These are phyloP conservation scores for Drosophila pseudoananassae DNA, from an alignment of 1,140 invertebrate species.

Conservation along the genomic window DNA sequence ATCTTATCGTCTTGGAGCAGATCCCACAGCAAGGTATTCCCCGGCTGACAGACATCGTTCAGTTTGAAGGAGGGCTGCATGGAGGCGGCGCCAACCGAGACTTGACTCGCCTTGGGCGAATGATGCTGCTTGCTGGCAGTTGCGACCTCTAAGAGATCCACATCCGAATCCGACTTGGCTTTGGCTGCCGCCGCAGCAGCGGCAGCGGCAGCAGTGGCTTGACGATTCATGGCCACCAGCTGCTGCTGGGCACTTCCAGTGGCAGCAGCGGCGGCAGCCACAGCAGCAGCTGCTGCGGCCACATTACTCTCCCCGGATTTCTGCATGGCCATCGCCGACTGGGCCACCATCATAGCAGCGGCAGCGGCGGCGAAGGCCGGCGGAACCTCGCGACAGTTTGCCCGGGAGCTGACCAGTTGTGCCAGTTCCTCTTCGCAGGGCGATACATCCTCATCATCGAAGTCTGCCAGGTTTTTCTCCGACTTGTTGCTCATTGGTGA, in stretches of 20 bases:
- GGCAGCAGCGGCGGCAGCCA: slow-evolving; percentile 69
- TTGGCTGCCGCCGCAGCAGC: slow-evolving; percentile 60
- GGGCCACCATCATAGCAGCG: slow-evolving; percentile 76
- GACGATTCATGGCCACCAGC: slow-evolving; percentile 61
- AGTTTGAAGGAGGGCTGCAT: slow-evolving; percentile 87
- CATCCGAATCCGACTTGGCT: slow-evolving; percentile 63
- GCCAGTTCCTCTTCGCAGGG: slow-evolving; percentile 93
- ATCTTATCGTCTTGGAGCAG: slow-evolving; percentile 96
- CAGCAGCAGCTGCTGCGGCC: slow-evolving; percentile 68
- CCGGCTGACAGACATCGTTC: slow-evolving; percentile 93
- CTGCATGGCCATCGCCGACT: slow-evolving; percentile 78
- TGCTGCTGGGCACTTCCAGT: slow-evolving; percentile 75
- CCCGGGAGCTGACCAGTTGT: slow-evolving; percentile 70
- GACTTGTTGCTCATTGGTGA: slow-evolving; percentile 96
- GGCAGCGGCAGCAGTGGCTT: slow-evolving; percentile 67
- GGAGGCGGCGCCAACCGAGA: slow-evolving; percentile 12
- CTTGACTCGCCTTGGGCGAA: slow-evolving; percentile 47
- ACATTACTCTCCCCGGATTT: slow-evolving; percentile 73
- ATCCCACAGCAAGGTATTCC: slow-evolving; percentile 97
- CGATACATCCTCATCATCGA: slow-evolving; percentile 96
- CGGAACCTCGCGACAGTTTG: slow-evolving; percentile 64
- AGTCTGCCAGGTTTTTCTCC: slow-evolving; percentile 97
- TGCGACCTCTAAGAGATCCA: slow-evolving; percentile 51
- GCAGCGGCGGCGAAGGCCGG: slow-evolving; percentile 78
- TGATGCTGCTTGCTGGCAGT: slow-evolving; percentile 67